Evolutionary conservation across 35 echinoderm and acorn worm genomes (phyloP).

Genomic region (Apostichopus japonicus): DNA sequence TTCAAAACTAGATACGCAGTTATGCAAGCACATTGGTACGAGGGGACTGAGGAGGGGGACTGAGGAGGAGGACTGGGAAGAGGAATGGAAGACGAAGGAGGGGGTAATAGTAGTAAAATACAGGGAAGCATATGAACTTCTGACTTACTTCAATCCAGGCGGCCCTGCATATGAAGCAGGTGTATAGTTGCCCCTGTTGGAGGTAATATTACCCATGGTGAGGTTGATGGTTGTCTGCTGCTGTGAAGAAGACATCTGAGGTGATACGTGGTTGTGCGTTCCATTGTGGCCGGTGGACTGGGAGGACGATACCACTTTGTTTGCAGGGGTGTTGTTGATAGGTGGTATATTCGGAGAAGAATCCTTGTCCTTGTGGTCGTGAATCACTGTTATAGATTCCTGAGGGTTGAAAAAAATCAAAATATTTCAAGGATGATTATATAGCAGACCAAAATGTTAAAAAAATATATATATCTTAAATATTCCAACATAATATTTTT

Average conservation of each 20-base stretch:
- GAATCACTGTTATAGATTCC: slow-evolving; percentile 39
- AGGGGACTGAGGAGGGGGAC: too few relatives aligned
- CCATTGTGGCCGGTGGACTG: slow-evolving; percentile 70
- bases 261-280: slow-evolving; percentile 56
- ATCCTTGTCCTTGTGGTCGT: slow-evolving; percentile 41
- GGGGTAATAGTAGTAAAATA: too few relatives aligned
- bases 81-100: too few relatives aligned
- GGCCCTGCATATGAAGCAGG: slow-evolving; percentile 70
- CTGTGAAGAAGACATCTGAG: slow-evolving; percentile 6
- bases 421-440: too few relatives aligned
- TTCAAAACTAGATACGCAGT: too few relatives aligned
- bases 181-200: slow-evolving; percentile 68
- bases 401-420: background rate
- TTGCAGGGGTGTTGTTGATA: slow-evolving; percentile 53
- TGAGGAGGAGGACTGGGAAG: too few relatives aligned
- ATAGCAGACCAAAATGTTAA: too few relatives aligned
- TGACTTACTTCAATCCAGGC: slow-evolving; percentile 79
- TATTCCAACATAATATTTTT: too few relatives aligned
- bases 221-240: slow-evolving; percentile 82
- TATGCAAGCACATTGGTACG: too few relatives aligned
- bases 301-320: slow-evolving; percentile 52
- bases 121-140: too few relatives aligned
- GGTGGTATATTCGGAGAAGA: slow-evolving; percentile 53
- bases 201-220: slow-evolving; percentile 83
- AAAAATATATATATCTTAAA: too few relatives aligned